These are phyloP conservation scores for Sternotherus odoratus DNA, from an alignment of 2,797 vertebrate genomes.

Conservation along the genomic window DNA sequence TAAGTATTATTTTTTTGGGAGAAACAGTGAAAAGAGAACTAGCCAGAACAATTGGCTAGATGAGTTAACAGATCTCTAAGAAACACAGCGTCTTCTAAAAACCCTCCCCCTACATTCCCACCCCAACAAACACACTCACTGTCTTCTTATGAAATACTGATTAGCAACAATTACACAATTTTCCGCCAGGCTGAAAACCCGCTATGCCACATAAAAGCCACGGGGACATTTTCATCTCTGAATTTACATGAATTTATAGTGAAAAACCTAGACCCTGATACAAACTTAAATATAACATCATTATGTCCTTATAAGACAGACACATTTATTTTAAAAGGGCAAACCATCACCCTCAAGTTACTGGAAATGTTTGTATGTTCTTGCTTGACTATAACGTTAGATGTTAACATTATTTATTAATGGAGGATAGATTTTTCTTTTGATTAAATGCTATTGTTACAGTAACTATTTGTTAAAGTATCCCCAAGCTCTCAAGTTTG, in stretches of 20 bases:
- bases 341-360: conserved; percentile 59
- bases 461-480: conserved; percentile 77
- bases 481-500: conserved; percentile 68
- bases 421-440: conserved; percentile 71
- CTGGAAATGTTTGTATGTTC: conserved; percentile 64
- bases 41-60: background rate
- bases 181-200: background rate
- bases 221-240: background rate
- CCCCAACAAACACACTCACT: background rate
- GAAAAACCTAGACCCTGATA: conserved; percentile 19
- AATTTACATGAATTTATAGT: conserved; percentile 19
- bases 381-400: conserved; percentile 70
- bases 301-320: conserved; percentile 56
- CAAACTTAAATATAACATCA: conserved; percentile 42
- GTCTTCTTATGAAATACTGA: background rate
- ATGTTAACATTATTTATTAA: conserved; percentile 78
- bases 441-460: conserved; percentile 79
- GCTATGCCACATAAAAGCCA: conserved; percentile 19
- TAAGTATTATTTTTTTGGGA: background rate
- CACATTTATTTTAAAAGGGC: conserved; percentile 53
- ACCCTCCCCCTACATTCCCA: background rate
- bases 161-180: background rate
- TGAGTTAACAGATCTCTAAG: background rate
- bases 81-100: background rate
- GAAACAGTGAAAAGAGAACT: background rate